phyloP scores from a whole-genome alignment of 1,140 invertebrate genomes.

The Aphaenogaster floridana region DNA sequence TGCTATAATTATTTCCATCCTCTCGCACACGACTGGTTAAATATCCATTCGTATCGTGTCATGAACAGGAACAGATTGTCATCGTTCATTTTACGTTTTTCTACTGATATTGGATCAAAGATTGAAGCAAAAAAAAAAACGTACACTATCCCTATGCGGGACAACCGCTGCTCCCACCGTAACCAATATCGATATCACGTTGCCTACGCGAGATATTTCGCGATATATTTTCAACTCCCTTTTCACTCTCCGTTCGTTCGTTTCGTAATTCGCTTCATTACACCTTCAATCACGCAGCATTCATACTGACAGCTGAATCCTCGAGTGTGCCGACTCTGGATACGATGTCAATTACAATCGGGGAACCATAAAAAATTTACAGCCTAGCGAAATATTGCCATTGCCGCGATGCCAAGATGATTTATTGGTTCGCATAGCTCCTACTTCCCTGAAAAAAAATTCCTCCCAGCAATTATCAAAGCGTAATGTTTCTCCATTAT shows the following conservation, averaged over 20 bases:
- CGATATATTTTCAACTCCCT: slow-evolving; percentile 69
- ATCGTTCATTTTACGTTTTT: slow-evolving; percentile 58
- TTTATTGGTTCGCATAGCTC: slow-evolving; percentile 33
- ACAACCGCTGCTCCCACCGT: slow-evolving; percentile 50
- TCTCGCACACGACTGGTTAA: slow-evolving; percentile 20
- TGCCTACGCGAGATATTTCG: slow-evolving; percentile 73
- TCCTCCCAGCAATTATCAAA: slow-evolving; percentile 44
- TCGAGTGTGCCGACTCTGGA: slow-evolving; percentile 68
- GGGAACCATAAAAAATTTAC: slow-evolving; percentile 71
- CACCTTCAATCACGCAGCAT: slow-evolving; percentile 80
- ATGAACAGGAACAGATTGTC: slow-evolving; percentile 59
- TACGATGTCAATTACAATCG: slow-evolving; percentile 77
- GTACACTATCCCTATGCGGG: slow-evolving; percentile 45
- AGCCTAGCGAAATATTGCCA: slow-evolving; percentile 70
- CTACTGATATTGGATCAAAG: slow-evolving; percentile 64
- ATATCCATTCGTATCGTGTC: slow-evolving; percentile 56
- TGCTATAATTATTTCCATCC: slow-evolving; percentile 52
- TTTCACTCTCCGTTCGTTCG: slow-evolving; percentile 70
- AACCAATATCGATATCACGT: slow-evolving; percentile 65
- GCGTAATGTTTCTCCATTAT: slow-evolving; percentile 23
- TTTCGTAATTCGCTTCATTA: slow-evolving; percentile 78
- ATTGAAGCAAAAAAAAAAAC: slow-evolving; percentile 43
- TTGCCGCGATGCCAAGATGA: slow-evolving; percentile 56
- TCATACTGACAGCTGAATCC: slow-evolving; percentile 79
- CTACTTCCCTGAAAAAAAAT: neutral